Conservation (phyloP, 2,113 vertebrate species). For the Callaeas wilsoni region DNA sequence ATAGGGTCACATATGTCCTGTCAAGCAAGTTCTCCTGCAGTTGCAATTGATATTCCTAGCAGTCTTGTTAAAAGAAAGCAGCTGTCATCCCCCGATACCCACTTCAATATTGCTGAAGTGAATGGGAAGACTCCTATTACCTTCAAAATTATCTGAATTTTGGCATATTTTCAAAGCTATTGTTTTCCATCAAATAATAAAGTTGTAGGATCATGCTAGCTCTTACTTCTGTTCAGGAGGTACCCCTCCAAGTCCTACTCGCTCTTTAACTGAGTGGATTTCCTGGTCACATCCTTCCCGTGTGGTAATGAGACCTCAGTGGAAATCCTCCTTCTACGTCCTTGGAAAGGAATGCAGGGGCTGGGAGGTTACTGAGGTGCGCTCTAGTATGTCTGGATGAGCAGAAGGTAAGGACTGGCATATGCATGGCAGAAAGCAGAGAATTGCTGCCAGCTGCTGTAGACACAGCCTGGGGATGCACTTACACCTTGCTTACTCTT, state of each 20-base stretch:
- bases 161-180: not conserved
- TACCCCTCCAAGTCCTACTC: not conserved
- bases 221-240: not conserved
- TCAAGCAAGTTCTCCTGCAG: not conserved
- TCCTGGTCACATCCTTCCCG: not conserved
- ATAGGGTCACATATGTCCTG: not conserved
- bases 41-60: not conserved
- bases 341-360: not conserved
- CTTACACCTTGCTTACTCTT: not conserved
- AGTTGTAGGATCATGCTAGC: not conserved
- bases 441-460: not conserved
- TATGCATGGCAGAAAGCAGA: not conserved
- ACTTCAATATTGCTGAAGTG: not conserved
- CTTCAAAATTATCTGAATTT: not conserved
- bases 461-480: not conserved
- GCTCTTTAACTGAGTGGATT: not conserved
- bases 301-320: not conserved
- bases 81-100: not conserved
- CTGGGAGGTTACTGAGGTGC: not conserved
- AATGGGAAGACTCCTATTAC: not conserved
- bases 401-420: not conserved
- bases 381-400: not conserved
- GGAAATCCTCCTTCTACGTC: not conserved
- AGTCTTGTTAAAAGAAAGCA: not conserved
- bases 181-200: not conserved